These are phyloP conservation scores for Ptychodera flava DNA, from an alignment of 35 echinoderm and acorn worm species.

Conservation along the genomic window DNA sequence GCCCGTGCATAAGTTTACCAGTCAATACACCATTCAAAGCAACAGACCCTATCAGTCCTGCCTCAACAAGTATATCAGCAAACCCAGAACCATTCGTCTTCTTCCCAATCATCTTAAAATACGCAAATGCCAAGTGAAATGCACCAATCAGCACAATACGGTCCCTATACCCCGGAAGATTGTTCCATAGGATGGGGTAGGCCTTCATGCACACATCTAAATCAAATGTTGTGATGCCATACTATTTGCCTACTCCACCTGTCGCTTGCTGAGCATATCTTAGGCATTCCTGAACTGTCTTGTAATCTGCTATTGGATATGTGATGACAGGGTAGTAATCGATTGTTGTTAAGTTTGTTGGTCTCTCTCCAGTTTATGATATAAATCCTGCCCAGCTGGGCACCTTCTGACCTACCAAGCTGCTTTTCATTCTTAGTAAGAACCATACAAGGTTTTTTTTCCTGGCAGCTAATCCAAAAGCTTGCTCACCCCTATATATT, in stretches of 20 bases:
- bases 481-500: not conserved
- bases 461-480: not conserved
- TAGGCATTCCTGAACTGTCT: not conserved
- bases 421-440: not conserved
- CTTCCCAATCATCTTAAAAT: slow-evolving; percentile 32
- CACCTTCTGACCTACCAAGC: not conserved
- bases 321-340: not conserved
- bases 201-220: slow-evolving; percentile 6
- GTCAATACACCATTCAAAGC: too few relatives aligned
- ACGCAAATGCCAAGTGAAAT: slow-evolving; percentile 11
- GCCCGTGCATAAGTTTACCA: too few relatives aligned
- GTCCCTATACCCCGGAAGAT: not conserved
- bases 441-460: slow-evolving; percentile 7
- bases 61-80: too few relatives aligned
- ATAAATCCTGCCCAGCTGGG: slow-evolving; percentile 11
- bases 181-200: slow-evolving; percentile 5
- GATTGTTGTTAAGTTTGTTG: too few relatives aligned
- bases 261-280: too few relatives aligned
- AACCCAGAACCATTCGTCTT: slow-evolving; percentile 34
- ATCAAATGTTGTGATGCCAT: slow-evolving; percentile 3
- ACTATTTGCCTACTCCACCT: not conserved
- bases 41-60: slow-evolving; percentile 28
- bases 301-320: slow-evolving; percentile 13
- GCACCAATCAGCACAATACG: slow-evolving; percentile 13
- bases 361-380: too few relatives aligned